Conservation (phyloP, 2,113 vertebrate genomes). For the Hypanus sabinus region DNA sequence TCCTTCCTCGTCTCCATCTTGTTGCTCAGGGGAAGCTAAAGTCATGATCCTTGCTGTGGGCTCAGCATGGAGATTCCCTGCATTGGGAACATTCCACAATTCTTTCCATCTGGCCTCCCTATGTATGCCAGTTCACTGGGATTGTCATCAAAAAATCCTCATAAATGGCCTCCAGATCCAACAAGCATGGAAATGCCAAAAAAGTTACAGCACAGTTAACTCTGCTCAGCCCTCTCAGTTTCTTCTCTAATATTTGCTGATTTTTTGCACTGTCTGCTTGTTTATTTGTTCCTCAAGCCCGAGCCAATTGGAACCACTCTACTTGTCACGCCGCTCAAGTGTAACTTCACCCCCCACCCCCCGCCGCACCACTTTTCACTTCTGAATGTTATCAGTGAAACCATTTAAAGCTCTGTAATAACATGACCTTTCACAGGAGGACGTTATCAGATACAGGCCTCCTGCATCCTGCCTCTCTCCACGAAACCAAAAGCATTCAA, state of each 20-base stretch:
- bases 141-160: too few species aligned
- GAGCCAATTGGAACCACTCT: background rate
- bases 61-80: too few species aligned
- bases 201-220: background rate
- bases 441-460: background rate
- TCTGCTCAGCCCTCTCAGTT: background rate
- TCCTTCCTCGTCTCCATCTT: too few species aligned
- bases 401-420: background rate
- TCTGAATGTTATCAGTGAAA: background rate
- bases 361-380: background rate
- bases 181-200: background rate
- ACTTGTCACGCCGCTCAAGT: background rate
- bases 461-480: background rate
- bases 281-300: background rate
- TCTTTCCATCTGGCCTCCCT: too few species aligned
- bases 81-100: too few species aligned
- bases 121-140: too few species aligned
- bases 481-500: background rate
- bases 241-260: background rate
- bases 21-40: too few species aligned
- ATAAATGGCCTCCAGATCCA: too few species aligned
- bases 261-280: background rate
- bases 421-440: slow-evolving; percentile 1
- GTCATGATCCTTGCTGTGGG: too few species aligned
- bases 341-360: background rate